These are phyloP conservation scores for Epizoanthus stellaris DNA, from an alignment of 92 coral and sea anemone species.

Conservation along the genomic window DNA sequence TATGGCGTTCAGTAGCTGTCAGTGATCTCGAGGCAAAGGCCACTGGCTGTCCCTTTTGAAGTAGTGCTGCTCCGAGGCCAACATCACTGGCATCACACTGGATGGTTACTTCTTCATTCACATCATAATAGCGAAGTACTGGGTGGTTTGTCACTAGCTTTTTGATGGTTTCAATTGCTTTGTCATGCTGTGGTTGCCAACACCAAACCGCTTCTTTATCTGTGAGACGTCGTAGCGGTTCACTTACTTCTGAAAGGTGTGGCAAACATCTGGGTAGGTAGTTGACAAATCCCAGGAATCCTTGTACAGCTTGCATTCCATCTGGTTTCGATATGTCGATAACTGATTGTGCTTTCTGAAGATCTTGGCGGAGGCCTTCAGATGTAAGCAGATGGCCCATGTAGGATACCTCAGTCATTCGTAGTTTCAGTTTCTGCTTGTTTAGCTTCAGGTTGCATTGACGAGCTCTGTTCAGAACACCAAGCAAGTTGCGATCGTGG, in stretches of 20 bases:
- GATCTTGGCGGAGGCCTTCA: constrained; percentile 44
- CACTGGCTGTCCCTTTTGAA: too few relatives aligned
- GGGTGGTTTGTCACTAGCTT: not conserved
- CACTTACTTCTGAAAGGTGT: constrained; percentile 34
- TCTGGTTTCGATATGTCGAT: constrained; percentile 56
- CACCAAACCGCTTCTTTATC: constrained; percentile 22
- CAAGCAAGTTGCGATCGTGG: constrained; percentile 57
- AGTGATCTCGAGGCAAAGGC: too few relatives aligned
- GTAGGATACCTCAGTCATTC: constrained; percentile 31
- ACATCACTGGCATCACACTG: too few relatives aligned
- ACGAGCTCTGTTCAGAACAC: constrained; percentile 47
- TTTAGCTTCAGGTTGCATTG: constrained; percentile 48
- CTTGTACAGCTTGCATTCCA: constrained; percentile 54
- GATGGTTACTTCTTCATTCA: too few relatives aligned
- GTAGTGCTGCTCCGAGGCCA: too few relatives aligned
- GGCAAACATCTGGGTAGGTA: constrained; percentile 49
- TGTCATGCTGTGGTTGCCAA: not conserved
- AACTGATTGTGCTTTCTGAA: constrained; percentile 31
- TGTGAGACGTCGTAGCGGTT: constrained; percentile 46
- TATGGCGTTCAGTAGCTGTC: too few relatives aligned
- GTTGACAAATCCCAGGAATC: constrained; percentile 49
- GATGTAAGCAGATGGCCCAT: constrained; percentile 39
- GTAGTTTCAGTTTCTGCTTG: constrained; percentile 37
- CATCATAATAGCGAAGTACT: too few relatives aligned
- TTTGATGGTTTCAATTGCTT: constrained; percentile 8